These are phyloP conservation scores for Cheilosia soror DNA, from an alignment of 2,888 invertebrate genomes.

Conservation along the genomic window DNA sequence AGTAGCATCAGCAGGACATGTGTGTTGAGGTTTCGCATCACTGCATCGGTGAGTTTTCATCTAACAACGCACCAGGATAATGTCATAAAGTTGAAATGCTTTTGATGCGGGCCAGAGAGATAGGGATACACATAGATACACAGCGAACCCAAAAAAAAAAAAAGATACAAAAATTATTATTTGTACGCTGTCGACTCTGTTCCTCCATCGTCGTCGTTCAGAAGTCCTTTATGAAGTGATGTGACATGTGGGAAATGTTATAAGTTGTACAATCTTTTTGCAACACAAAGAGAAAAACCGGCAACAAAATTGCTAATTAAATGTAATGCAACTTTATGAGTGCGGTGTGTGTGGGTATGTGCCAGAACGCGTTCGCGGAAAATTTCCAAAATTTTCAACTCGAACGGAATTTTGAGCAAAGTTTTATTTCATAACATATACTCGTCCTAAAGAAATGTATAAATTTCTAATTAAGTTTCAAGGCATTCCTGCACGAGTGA, in stretches of 20 bases:
- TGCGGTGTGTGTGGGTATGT: background rate
- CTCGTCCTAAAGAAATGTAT: too few relatives aligned
- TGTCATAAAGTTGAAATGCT: constrained; percentile 69
- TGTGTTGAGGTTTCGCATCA: constrained; percentile 50
- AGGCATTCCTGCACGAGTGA: too few relatives aligned
- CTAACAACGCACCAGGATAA: constrained; percentile 67
- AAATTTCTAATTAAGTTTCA: too few relatives aligned
- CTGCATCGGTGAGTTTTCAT: constrained; percentile 70
- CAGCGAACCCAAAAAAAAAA: background rate
- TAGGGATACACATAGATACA: background rate
- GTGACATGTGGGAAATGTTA: constrained; percentile 63
- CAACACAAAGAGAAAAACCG: constrained; percentile 12
- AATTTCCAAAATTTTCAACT: background rate
- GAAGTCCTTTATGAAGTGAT: constrained; percentile 59
- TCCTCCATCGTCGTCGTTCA: constrained; percentile 10
- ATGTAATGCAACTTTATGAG: constrained; percentile 43
- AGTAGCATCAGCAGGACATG: constrained; percentile 21
- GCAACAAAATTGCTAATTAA: constrained; percentile 68
- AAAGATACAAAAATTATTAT: constrained; percentile 13
- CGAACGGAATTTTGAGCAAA: too few relatives aligned
- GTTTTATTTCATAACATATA: too few relatives aligned
- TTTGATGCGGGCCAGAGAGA: constrained; percentile 41
- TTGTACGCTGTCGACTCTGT: background rate
- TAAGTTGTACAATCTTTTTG: constrained; percentile 33
- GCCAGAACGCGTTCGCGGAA: background rate